These are phyloP conservation scores for Mellilla xanthometata DNA, from an alignment of 2,888 invertebrate genomes.

Conservation along the genomic window DNA sequence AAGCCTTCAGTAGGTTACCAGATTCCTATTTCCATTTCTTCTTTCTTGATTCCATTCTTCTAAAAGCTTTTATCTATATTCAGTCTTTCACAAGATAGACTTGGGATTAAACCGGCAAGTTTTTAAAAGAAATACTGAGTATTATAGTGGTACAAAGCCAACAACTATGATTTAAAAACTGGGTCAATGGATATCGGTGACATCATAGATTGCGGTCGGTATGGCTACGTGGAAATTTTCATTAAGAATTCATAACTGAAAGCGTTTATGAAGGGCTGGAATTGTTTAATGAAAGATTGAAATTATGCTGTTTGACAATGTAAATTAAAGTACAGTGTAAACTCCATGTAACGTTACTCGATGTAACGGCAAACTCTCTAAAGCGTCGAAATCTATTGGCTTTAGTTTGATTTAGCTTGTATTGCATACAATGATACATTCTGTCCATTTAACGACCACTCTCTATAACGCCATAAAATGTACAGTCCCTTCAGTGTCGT, in stretches of 20 bases:
- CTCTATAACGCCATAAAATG: no score
- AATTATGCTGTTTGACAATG: no score
- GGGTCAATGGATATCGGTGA: conserved; percentile 27
- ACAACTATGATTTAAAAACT: conserved; percentile 22
- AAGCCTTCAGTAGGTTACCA: no score
- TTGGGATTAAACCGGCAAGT: background rate
- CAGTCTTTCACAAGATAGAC: conserved; percentile 2
- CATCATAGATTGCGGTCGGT: conserved; percentile 22
- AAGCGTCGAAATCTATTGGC: no score
- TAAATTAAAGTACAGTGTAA: no score
- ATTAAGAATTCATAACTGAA: conserved; percentile 4
- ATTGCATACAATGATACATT: no score
- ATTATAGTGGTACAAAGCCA: conserved; percentile 12
- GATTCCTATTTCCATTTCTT: no score
- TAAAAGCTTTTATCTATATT: background rate
- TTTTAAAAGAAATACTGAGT: conserved; percentile 8
- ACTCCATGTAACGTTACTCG: no score
- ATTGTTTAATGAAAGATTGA: background rate
- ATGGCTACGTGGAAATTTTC: conserved; percentile 7
- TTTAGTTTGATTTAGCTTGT: no score
- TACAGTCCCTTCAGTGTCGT: no score
- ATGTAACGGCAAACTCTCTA: no score
- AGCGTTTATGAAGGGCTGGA: background rate
- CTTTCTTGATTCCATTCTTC: conserved; percentile 8
- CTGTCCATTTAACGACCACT: no score